These are phyloP conservation scores for Irena cyanogastra DNA, from an alignment of 2,113 vertebrate genomes.

Conservation along the genomic window DNA sequence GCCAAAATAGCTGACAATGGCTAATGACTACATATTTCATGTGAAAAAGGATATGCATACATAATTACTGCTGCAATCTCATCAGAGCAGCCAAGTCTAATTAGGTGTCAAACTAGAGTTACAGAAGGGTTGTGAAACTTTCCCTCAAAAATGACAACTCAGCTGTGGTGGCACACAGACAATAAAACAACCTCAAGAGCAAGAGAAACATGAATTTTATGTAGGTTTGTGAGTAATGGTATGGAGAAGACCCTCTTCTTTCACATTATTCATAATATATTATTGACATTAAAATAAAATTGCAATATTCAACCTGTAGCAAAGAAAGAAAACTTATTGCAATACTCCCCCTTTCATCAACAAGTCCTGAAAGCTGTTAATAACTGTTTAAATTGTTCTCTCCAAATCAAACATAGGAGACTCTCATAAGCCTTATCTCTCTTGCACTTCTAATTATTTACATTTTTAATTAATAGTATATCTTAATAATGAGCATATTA, in stretches of 20 bases:
- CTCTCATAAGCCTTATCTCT: neutral
- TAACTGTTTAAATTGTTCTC: neutral
- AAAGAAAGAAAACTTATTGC: neutral
- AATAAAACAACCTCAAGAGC: neutral
- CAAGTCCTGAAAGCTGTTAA: neutral
- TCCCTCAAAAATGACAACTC: neutral
- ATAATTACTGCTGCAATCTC: slow-evolving; percentile 28
- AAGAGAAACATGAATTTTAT: neutral
- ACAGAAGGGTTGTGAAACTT: slow-evolving; percentile 1
- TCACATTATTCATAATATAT: neutral
- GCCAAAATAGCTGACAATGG: slow-evolving; percentile 12
- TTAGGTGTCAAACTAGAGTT: slow-evolving; percentile 3
- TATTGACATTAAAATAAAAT: neutral
- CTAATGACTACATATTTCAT: slow-evolving; percentile 37
- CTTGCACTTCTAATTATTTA: neutral
- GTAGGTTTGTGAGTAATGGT: neutral
- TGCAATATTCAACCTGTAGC: neutral
- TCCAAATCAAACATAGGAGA: neutral
- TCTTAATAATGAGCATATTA: neutral
- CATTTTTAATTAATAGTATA: neutral
- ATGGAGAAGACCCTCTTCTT: neutral
- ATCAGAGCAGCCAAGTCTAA: slow-evolving; percentile 20
- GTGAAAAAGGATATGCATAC: neutral
- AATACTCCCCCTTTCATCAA: neutral
- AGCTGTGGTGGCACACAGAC: neutral